phyloP scores from a whole-genome alignment of 1,140 invertebrate species.

The Aphidius ervi region DNA sequence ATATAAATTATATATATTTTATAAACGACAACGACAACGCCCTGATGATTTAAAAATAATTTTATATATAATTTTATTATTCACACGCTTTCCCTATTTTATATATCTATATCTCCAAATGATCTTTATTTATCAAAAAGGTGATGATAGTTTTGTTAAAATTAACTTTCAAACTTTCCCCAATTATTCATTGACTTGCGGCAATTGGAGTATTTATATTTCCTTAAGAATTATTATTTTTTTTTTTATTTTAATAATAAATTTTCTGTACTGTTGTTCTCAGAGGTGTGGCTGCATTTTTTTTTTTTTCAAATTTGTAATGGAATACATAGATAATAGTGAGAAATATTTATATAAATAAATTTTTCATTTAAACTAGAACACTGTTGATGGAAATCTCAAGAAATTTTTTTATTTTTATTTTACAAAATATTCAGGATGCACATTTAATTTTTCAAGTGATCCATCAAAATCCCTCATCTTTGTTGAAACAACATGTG shows the following conservation, averaged over 20 bases:
- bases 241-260: too few relatives aligned
- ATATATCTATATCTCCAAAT: constrained; percentile 1
- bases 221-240: too few relatives aligned
- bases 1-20: background rate
- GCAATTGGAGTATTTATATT: too few relatives aligned
- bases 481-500: constrained; percentile 1
- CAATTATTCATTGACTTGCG: constrained; percentile 21
- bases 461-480: constrained; percentile 44
- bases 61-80: constrained; percentile 1
- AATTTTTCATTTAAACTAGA: too few relatives aligned
- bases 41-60: too few relatives aligned
- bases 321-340: background rate
- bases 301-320: background rate
- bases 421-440: background rate
- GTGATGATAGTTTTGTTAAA: constrained; percentile 14
- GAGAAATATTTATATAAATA: too few relatives aligned
- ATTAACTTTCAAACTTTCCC: constrained; percentile 28
- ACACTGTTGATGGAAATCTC: background rate
- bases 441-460: constrained; percentile 15
- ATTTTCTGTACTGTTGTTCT: too few relatives aligned
- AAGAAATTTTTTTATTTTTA: background rate
- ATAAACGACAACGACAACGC: too few relatives aligned
- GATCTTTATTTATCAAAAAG: constrained; percentile 10
- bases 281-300: constrained; percentile 17
- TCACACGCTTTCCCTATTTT: constrained; percentile 24